These are phyloP conservation scores for Nilaparvata lugens DNA, from an alignment of 1,140 invertebrate species.

Conservation along the genomic window DNA sequence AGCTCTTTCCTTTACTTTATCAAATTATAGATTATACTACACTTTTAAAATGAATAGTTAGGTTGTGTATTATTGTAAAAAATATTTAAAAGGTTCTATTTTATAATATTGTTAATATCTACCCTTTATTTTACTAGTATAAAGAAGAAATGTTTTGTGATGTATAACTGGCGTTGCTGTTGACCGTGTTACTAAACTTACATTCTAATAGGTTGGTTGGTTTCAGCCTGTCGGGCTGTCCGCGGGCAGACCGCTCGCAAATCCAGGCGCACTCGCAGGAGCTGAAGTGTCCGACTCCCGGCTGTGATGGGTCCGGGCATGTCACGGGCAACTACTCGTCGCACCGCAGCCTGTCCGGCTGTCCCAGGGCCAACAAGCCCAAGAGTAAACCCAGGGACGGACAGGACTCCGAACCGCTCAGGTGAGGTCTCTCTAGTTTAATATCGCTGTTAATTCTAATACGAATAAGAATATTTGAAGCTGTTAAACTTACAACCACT, in stretches of 20 bases:
- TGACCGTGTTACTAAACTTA: too few relatives aligned
- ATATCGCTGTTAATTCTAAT: too few relatives aligned
- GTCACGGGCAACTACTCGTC: slow-evolving; percentile 79
- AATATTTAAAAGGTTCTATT: too few relatives aligned
- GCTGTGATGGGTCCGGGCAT: slow-evolving; percentile 81
- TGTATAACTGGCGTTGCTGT: not conserved
- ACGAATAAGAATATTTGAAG: too few relatives aligned
- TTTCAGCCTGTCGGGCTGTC: slow-evolving; percentile 62
- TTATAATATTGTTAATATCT: too few relatives aligned
- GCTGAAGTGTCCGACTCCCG: slow-evolving; percentile 84
- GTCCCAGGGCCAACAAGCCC: slow-evolving; percentile 81
- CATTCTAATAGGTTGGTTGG: slow-evolving; percentile 10
- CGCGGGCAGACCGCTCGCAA: slow-evolving; percentile 62
- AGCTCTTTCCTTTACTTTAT: too few relatives aligned
- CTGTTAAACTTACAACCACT: too few relatives aligned
- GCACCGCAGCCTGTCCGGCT: slow-evolving; percentile 74
- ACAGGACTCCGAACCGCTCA: slow-evolving; percentile 80
- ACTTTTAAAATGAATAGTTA: too few relatives aligned
- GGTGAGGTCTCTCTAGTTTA: slow-evolving; percentile 40
- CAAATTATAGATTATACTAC: too few relatives aligned
- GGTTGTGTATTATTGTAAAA: too few relatives aligned
- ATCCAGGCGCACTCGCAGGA: slow-evolving; percentile 68
- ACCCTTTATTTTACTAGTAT: too few relatives aligned
- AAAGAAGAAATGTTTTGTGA: too few relatives aligned
- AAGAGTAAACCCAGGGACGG: slow-evolving; percentile 86